phyloP scores from a whole-genome alignment of 2,797 vertebrate species.

The Austrolebias charrua region DNA sequence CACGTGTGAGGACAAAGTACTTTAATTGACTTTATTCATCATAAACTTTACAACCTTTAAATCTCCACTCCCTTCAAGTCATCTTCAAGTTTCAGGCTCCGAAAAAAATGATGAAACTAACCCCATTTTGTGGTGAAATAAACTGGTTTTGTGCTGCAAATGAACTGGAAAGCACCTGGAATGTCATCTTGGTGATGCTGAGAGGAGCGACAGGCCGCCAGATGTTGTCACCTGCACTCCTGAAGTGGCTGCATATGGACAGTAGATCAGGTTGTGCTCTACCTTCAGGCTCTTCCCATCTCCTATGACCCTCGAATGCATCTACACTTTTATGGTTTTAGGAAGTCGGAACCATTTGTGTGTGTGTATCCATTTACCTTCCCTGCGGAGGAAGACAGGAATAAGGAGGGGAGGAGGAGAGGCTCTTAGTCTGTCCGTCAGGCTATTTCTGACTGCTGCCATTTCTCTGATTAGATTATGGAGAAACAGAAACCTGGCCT shows the following conservation, averaged over 20 bases:
- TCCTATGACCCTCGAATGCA: slow-evolving; percentile 61
- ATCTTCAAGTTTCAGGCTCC: neutral
- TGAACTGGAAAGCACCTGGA: slow-evolving; percentile 6
- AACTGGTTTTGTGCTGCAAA: slow-evolving; percentile 2
- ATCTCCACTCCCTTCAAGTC: no score
- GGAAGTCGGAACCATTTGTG: slow-evolving; percentile 47
- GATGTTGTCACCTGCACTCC: slow-evolving; percentile 14
- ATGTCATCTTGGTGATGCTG: slow-evolving; percentile 24
- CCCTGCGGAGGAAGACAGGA: slow-evolving; percentile 70
- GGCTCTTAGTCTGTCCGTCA: slow-evolving; percentile 80
- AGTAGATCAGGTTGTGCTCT: slow-evolving; percentile 57
- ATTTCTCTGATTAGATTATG: slow-evolving; percentile 83
- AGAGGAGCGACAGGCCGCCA: slow-evolving; percentile 25
- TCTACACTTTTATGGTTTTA: slow-evolving; percentile 68
- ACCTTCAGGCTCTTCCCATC: slow-evolving; percentile 63
- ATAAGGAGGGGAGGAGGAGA: slow-evolving; percentile 70
- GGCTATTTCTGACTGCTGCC: slow-evolving; percentile 82
- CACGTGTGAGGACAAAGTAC: neutral
- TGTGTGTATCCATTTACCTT: slow-evolving; percentile 69
- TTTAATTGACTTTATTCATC: neutral
- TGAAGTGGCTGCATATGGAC: slow-evolving; percentile 56
- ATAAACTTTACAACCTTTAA: neutral
- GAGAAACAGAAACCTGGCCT: slow-evolving; percentile 80
- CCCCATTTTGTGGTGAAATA: neutral
- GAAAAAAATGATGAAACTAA: neutral